These are phyloP conservation scores for Drepanosiphum platanoidis DNA, from an alignment of 2,888 invertebrate species.

Conservation along the genomic window DNA sequence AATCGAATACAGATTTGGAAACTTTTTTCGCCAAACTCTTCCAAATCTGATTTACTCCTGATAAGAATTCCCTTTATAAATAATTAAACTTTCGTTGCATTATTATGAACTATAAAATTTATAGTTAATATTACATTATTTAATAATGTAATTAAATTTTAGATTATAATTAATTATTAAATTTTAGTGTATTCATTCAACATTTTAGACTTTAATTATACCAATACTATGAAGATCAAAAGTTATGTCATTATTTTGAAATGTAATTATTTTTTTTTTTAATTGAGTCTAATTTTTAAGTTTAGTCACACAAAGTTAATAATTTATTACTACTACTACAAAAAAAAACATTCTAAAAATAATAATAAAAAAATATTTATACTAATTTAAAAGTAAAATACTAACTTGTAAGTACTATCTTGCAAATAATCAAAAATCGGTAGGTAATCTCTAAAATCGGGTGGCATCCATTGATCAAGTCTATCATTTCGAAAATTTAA, in stretches of 20 bases:
- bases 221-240: neutral
- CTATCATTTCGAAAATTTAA: constrained; percentile 64
- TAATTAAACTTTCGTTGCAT: constrained; percentile 12
- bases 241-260: no score
- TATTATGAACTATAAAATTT: neutral
- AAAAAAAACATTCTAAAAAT: neutral
- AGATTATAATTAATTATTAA: neutral
- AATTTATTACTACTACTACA: no score
- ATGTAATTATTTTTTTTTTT: no score
- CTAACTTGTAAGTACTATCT: constrained; percentile 66
- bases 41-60: constrained; percentile 66
- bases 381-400: constrained; percentile 67
- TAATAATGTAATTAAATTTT: no score
- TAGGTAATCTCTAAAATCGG: constrained; percentile 67
- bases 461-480: constrained; percentile 65
- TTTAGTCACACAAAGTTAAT: no score
- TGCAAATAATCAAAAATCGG: constrained; percentile 67
- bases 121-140: neutral
- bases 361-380: neutral
- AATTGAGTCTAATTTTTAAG: neutral
- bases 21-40: constrained; percentile 71
- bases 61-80: constrained; percentile 68
- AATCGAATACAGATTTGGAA: constrained; percentile 67
- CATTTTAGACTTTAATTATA: neutral
- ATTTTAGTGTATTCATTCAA: neutral